A percentile compares a stretch with the other conserved stretches of the same genome.
phyloP scores from a whole-genome alignment of 2,113 vertebrate genomes.

The Mesembrinibis cayennensis region DNA sequence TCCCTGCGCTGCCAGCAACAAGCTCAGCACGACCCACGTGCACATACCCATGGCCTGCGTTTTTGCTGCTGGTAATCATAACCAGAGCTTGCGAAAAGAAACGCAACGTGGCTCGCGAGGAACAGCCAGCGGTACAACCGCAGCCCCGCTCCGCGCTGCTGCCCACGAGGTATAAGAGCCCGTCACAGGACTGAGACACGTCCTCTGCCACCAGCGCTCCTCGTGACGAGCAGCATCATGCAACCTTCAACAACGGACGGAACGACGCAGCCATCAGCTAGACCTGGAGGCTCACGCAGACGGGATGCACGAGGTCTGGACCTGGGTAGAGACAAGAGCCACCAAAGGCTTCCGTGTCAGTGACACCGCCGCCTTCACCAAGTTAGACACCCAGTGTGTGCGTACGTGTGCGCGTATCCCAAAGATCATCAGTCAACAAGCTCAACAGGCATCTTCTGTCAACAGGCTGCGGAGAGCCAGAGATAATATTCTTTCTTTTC shows the following conservation, averaged over 20 bases:
- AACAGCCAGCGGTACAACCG: not conserved
- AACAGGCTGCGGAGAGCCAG: not conserved
- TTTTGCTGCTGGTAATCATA: too few species aligned
- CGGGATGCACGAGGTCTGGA: not conserved
- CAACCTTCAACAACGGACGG: too few species aligned
- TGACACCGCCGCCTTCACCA: not conserved
- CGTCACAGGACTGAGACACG: not conserved
- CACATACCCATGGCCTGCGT: not conserved
- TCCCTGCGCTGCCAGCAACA: not conserved
- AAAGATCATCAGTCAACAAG: not conserved
- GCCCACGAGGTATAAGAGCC: not conserved
- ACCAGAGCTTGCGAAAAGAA: not conserved
- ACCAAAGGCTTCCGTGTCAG: not conserved
- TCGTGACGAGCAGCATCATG: not conserved
- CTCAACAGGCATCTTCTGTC: not conserved
- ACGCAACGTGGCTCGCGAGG: accelerated
- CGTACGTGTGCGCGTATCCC: accelerated
- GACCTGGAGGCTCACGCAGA: not conserved
- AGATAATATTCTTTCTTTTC: not conserved
- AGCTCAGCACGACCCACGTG: accelerated
- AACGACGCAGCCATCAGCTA: accelerated
- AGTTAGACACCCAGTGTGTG: not conserved
- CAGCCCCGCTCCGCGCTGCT: not conserved
- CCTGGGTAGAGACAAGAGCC: not conserved
- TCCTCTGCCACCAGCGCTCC: not conserved